phyloP scores from a whole-genome alignment of 2,797 vertebrate species.

The Urophycis tenuis region DNA sequence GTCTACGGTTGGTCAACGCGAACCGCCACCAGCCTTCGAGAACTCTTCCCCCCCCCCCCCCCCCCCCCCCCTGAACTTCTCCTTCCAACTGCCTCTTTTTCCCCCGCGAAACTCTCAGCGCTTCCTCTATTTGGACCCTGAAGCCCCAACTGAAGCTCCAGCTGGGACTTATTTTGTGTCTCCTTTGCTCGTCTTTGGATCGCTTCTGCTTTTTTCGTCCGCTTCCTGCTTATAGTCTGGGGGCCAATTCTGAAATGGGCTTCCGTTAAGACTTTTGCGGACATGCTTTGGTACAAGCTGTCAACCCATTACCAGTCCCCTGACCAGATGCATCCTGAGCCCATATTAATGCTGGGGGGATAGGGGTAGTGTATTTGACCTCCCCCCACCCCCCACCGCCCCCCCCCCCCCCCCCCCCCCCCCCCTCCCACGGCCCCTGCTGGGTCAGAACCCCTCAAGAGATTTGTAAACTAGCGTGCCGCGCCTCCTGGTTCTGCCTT shows the following conservation, averaged over 20 bases:
- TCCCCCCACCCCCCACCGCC: no score
- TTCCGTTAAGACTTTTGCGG: no score
- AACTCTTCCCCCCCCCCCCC: conserved; percentile 52
- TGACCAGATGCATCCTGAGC: conserved; percentile 70
- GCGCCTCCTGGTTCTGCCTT: conserved; percentile 13
- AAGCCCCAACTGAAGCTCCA: conserved; percentile 52
- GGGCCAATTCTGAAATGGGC: no score
- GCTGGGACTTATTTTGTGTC: conserved; percentile 48
- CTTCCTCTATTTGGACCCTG: conserved; percentile 69
- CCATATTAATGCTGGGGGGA: conserved; percentile 45
- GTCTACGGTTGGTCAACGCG: conserved; percentile 64
- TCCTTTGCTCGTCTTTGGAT: conserved; percentile 54
- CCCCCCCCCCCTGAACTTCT: conserved; percentile 56
- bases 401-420: conserved; percentile 26
- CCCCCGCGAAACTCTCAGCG: conserved; percentile 43
- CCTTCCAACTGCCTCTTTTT: conserved; percentile 29
- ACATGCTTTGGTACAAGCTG: no score
- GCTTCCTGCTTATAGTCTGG: conserved; percentile 52
- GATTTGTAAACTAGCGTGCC: conserved; percentile 16
- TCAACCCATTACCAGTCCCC: conserved; percentile 56
- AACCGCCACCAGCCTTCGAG: conserved; percentile 4
- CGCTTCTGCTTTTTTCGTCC: conserved; percentile 68
- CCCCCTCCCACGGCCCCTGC: no score
- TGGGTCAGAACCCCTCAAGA: conserved; percentile 49
- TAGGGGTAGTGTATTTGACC: conserved; percentile 39